Evolutionary conservation across 2,888 invertebrate genomes (phyloP).

Genomic region (Drosophila neutralis): DNA sequence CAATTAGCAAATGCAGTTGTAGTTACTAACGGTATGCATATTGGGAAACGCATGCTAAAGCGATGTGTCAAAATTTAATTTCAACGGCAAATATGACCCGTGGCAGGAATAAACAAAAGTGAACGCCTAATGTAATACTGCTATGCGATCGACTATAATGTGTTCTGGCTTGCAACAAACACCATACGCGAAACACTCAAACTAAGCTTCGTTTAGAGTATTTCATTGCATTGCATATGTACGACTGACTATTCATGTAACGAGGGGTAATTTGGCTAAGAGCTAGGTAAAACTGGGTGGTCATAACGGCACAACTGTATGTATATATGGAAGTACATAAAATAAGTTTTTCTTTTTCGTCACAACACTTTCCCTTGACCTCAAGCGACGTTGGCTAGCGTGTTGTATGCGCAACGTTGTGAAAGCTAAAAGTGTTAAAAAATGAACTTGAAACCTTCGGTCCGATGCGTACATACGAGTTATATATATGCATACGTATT

Average conservation of each 20-base stretch:
- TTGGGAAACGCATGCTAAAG: background rate
- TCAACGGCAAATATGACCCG: background rate
- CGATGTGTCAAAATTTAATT: background rate
- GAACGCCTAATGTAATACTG: background rate
- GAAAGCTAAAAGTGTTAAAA: background rate
- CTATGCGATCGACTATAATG: background rate
- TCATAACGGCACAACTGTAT: background rate
- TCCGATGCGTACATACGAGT: background rate
- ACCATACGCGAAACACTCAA: background rate
- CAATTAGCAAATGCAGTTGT: background rate
- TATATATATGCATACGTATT: background rate
- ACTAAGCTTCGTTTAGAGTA: background rate
- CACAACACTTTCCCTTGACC: background rate
- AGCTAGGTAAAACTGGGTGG: background rate
- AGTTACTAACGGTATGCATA: background rate
- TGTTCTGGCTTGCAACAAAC: background rate
- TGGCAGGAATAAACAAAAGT: too few species aligned
- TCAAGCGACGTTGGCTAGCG: conserved; percentile 22
- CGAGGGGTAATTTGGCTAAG: background rate
- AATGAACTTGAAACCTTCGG: conserved; percentile 2
- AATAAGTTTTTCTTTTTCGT: background rate
- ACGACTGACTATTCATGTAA: background rate
- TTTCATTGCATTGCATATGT: background rate
- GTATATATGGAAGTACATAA: conserved; percentile 1
- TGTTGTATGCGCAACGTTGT: conserved; percentile 23